Conservation (phyloP, 2,888 invertebrate genomes). For the Serrognathus titanus region DNA sequence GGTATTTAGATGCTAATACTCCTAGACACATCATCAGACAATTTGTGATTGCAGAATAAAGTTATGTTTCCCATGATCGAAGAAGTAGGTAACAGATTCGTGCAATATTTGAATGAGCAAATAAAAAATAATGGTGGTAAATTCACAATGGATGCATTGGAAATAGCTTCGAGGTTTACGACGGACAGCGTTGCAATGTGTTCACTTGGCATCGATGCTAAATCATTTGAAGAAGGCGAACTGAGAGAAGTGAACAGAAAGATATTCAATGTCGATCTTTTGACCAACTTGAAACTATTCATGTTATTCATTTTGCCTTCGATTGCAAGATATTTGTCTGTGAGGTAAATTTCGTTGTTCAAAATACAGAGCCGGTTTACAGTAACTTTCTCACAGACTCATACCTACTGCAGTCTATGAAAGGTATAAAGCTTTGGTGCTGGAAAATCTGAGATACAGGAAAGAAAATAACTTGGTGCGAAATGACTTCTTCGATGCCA, state of each 20-base stretch:
- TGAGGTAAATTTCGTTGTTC: neutral
- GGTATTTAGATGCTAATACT: slow-evolving; percentile 1
- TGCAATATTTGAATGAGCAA: slow-evolving; percentile 38
- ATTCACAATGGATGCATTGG: slow-evolving; percentile 41
- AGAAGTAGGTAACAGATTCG: slow-evolving; percentile 44
- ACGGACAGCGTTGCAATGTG: slow-evolving; percentile 45
- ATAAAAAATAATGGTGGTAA: slow-evolving; percentile 24
- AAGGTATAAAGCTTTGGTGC: slow-evolving; percentile 38
- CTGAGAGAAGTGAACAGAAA: slow-evolving; percentile 35
- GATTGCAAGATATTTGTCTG: neutral
- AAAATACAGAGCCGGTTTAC: no score
- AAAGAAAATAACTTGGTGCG: slow-evolving; percentile 39
- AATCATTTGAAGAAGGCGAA: slow-evolving; percentile 36
- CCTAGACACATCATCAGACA: neutral
- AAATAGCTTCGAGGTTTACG: slow-evolving; percentile 43
- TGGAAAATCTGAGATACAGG: slow-evolving; percentile 40
- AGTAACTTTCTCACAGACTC: slow-evolving; percentile 17
- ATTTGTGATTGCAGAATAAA: slow-evolving; percentile 35
- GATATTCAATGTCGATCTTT: slow-evolving; percentile 33
- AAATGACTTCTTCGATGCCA: slow-evolving; percentile 46
- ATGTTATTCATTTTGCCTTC: slow-evolving; percentile 9
- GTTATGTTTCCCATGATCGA: slow-evolving; percentile 48
- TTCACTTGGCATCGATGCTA: slow-evolving; percentile 42
- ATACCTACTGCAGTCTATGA: slow-evolving; percentile 28
- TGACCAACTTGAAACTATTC: slow-evolving; percentile 5